Percentiles rank a stretch among this genome's conserved stretches.
These are phyloP conservation scores for Sebastes vulpes DNA, from an alignment of 2,797 vertebrate genomes.

Conservation along the genomic window DNA sequence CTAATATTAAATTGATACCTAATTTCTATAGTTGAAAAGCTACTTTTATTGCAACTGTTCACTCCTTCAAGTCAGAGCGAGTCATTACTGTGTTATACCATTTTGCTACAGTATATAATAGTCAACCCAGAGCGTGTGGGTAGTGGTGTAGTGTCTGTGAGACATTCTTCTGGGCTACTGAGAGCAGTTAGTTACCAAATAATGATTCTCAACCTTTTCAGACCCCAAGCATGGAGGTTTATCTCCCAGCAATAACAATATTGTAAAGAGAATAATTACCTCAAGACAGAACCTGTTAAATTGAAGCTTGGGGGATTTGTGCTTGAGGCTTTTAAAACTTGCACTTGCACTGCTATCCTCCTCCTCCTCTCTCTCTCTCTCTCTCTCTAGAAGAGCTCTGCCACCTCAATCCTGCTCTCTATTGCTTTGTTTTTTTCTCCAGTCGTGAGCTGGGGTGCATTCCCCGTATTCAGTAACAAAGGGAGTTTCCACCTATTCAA, in stretches of 20 bases:
- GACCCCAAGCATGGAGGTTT: conserved; percentile 20
- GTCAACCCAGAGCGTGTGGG: background rate
- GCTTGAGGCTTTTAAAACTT: conserved; percentile 37
- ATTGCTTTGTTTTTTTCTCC: background rate
- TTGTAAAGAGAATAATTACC: conserved; percentile 47
- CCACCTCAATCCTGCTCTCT: conserved; percentile 15
- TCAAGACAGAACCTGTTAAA: conserved; percentile 51
- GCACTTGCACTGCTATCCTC: conserved; percentile 23
- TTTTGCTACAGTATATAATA: background rate
- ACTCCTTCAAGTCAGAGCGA: background rate
- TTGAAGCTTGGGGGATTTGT: conserved; percentile 47
- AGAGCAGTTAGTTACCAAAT: conserved; percentile 27
- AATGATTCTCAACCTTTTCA: conserved; percentile 43
- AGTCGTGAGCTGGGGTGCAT: background rate
- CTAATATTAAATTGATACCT: background rate
- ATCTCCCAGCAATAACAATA: conserved; percentile 23
- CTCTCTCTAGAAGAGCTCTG: conserved; percentile 3
- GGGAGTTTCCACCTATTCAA: background rate
- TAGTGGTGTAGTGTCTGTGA: background rate
- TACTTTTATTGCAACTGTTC: background rate
- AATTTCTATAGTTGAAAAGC: background rate
- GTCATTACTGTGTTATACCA: background rate
- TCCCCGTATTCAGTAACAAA: background rate
- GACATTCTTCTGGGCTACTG: background rate
- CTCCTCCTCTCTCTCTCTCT: background rate